Base-by-base conservation (phyloP, 2,888 invertebrate genomes). In the Hypercompe scribonia region DNA sequence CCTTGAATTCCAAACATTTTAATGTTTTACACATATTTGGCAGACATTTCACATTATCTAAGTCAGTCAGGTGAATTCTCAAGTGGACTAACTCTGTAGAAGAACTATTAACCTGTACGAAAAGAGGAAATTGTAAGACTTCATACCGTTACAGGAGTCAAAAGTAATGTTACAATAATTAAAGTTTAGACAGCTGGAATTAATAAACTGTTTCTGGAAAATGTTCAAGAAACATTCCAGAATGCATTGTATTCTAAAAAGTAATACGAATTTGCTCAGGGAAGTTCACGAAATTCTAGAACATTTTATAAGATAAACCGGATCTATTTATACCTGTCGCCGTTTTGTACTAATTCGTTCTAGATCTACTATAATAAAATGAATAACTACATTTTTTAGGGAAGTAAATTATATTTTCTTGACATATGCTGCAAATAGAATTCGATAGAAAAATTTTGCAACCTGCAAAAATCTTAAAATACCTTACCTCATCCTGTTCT, bases 401-500 rank as follows among this genome's bases (percentile, higher is more conserved):
- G 7, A 21, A 21, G 5, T 7, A 18, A 5, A 21, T 21, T 46
- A 21, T 46, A 46, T 21, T 42, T 13, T 42, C 42, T 42, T 11
- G 42, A 15, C 3, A 42, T 36, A 8, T 42, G 42, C 13, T 42
- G 15, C 13, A 15, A 42, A 36, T 36, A 36, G 36, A 36, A 54
- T 50, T 11, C 28, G 13, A 15, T 5, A 28, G 13, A 28, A n/a
- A 58, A 58, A 58, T 5, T 15, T 58, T 28, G 58, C 3, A 13
- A 28, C 28, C 15, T 18, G 18, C 0, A 61, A 61, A 1, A 36
- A 28, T 13, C 5, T 36, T 61, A 10, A 34, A 68, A 54, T 5
- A 65, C 7, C 73, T 74, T 82, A 84, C 82, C 84, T 76, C 54
- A 28, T 24, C 70, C 31, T 36, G 33, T 36, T 34, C 18, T 68